phyloP scores from a whole-genome alignment of 2,888 invertebrate genomes.

The Yponomeuta sedellus region DNA sequence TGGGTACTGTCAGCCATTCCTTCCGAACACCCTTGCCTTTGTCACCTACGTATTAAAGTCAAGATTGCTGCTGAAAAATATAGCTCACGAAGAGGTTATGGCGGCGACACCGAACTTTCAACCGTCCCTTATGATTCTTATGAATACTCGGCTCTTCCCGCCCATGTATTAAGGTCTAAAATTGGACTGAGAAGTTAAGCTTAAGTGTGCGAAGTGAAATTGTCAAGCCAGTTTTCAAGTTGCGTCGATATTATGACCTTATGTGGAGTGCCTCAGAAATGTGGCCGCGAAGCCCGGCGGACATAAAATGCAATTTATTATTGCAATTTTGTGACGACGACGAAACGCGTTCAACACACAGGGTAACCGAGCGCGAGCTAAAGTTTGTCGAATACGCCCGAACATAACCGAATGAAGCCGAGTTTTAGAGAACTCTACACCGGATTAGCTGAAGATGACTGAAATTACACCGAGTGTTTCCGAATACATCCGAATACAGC shows the following conservation, averaged over 20 bases:
- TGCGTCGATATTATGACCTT: constrained; percentile 22
- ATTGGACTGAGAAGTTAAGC: neutral
- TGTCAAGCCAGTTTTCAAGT: constrained; percentile 26
- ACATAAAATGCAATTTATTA: constrained; percentile 14
- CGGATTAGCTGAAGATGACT: no score
- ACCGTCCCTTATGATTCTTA: neutral
- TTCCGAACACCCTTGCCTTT: neutral
- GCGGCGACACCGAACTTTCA: neutral
- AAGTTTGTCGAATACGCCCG: neutral
- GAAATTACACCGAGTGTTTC: no score
- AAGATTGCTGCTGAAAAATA: neutral
- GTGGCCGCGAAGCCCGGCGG: constrained; percentile 8
- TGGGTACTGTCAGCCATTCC: neutral
- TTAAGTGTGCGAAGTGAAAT: constrained; percentile 26
- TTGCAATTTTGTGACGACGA: constrained; percentile 10
- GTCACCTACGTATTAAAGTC: neutral
- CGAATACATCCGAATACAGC: no score
- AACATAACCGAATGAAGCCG: neutral
- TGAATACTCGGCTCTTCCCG: neutral
- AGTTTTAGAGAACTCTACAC: no score
- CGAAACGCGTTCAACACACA: neutral
- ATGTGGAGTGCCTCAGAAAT: constrained; percentile 18
- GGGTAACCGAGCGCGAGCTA: neutral
- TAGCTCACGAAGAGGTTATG: neutral
- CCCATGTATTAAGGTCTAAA: neutral